phyloP scores from a whole-genome alignment of 2,888 invertebrate species.

The Lasioglossum marginatum region DNA sequence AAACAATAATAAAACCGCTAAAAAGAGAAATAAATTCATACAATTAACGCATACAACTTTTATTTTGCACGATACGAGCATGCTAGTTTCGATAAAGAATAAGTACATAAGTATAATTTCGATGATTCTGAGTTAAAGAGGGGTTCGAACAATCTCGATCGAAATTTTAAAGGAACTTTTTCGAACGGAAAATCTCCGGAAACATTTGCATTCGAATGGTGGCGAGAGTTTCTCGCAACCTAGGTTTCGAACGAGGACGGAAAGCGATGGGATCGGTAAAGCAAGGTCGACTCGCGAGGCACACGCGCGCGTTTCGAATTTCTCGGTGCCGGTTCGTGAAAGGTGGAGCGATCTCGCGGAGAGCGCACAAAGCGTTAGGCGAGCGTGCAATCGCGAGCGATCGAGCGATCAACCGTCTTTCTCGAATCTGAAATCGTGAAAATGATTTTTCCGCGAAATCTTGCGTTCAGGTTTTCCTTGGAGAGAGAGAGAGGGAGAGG shows the following conservation, averaged over 20 bases:
- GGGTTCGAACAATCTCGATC: no score
- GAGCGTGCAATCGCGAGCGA: constrained; percentile 8
- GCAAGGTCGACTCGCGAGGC: background rate
- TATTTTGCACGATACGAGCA: no score
- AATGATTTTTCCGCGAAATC: background rate
- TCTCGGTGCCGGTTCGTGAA: constrained; percentile 30
- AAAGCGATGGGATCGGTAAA: background rate
- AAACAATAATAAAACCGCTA: no score
- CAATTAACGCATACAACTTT: no score
- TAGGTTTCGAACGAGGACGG: background rate
- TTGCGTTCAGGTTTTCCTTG: background rate
- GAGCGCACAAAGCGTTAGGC: constrained; percentile 58
- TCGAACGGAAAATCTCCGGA: background rate
- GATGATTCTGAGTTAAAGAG: background rate
- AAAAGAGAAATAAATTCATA: no score
- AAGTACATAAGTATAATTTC: background rate
- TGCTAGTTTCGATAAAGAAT: no score
- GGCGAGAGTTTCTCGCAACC: background rate
- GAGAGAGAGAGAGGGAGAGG: background rate
- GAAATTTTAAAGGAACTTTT: no score
- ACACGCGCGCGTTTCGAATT: background rate
- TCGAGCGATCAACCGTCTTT: background rate
- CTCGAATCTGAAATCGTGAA: background rate
- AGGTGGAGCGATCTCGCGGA: constrained; percentile 71
- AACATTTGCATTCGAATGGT: background rate